These are phyloP conservation scores for Cricetomys ansorgei DNA, from an alignment of 2,113 vertebrate species.

Conservation along the genomic window DNA sequence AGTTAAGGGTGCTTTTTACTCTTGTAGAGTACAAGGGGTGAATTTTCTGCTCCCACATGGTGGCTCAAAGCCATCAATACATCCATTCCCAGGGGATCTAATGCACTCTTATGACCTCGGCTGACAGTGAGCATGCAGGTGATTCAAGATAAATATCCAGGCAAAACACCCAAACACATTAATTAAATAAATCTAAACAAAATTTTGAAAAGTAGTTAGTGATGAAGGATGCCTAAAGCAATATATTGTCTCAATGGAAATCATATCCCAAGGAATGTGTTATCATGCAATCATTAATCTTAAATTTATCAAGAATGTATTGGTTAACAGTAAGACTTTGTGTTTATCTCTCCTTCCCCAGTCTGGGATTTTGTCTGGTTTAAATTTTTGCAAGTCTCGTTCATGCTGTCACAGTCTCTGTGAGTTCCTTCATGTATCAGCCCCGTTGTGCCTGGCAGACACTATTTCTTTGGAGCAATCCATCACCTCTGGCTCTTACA, in stretches of 20 bases:
- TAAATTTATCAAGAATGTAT: conserved; percentile 13
- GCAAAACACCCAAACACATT: not conserved
- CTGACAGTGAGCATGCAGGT: not conserved
- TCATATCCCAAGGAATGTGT: not conserved
- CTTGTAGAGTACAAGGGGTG: not conserved
- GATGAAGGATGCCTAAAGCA: not conserved
- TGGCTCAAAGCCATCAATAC: not conserved
- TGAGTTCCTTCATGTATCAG: not conserved
- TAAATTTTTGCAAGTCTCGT: not conserved
- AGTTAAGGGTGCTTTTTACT: not conserved
- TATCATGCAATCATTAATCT: not conserved
- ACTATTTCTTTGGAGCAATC: not conserved
- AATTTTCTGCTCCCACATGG: not conserved
- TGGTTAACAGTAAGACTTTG: not conserved
- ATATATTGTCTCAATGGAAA: not conserved
- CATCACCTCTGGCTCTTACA: not conserved
- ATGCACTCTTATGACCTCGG: not conserved
- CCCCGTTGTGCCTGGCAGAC: not conserved
- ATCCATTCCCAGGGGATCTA: not conserved
- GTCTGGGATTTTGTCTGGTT: not conserved
- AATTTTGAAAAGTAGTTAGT: not conserved
- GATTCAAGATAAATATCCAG: not conserved
- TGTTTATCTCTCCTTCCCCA: not conserved
- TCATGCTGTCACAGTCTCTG: not conserved
- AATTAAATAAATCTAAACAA: not conserved